phyloP scores from a whole-genome alignment of 2,797 vertebrate genomes.

The Pelobates cultripes region DNA sequence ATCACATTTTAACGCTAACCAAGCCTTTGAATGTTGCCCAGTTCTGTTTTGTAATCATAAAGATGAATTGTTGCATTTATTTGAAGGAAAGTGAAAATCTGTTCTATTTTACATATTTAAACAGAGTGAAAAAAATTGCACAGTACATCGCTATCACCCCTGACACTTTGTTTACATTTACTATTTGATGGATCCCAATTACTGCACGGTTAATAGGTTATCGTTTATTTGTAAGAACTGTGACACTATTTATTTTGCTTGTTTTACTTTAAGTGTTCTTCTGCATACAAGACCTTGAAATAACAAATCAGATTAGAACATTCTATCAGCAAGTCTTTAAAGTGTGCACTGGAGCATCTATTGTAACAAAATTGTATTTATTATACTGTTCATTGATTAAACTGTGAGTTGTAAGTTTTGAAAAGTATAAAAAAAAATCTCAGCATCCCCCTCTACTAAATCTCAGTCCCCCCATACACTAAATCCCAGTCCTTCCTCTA shows the following conservation, averaged over 20 bases:
- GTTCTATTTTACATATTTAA: background rate
- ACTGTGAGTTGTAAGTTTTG: no score
- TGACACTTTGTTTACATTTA: constrained; percentile 28
- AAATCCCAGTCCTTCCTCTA: no score
- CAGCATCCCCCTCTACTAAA: no score
- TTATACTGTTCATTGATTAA: no score
- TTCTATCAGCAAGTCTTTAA: constrained; percentile 33
- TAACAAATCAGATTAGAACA: constrained; percentile 23
- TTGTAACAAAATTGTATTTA: background rate
- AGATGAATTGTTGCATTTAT: no score
- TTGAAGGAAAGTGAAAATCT: background rate
- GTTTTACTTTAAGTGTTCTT: constrained; percentile 4
- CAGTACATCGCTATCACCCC: background rate
- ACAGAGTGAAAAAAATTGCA: background rate
- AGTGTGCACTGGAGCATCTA: constrained; percentile 12
- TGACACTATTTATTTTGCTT: constrained; percentile 42
- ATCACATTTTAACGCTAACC: no score
- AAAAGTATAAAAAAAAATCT: no score
- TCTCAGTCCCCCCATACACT: no score
- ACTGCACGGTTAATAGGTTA: constrained; percentile 34
- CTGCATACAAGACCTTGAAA: constrained; percentile 6
- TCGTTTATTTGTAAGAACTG: constrained; percentile 33
- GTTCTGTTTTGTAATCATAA: no score
- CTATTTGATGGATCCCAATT: constrained; percentile 25
- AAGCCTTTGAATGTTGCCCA: no score